These are phyloP conservation scores for Microtus richardsoni DNA, from an alignment of 2,113 vertebrate species.

Conservation along the genomic window DNA sequence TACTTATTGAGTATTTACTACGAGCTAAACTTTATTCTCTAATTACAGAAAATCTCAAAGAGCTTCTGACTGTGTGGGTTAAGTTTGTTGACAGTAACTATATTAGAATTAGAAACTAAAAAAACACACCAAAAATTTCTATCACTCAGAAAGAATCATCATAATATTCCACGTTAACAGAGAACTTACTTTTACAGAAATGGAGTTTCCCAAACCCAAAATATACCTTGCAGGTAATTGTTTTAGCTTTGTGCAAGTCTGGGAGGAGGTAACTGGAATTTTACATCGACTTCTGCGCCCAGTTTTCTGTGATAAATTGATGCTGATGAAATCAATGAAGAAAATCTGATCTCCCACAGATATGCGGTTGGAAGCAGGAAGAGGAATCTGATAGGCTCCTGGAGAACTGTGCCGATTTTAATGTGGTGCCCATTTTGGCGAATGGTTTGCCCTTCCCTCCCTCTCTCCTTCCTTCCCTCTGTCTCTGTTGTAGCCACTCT, in stretches of 20 bases:
- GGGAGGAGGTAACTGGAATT: not conserved
- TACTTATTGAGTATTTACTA: not conserved
- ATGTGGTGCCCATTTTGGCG: not conserved
- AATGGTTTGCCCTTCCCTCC: rapidly evolving
- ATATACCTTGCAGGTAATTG: not conserved
- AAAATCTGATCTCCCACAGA: not conserved
- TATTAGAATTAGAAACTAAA: not conserved
- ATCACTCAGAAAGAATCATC: not conserved
- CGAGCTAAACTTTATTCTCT: not conserved
- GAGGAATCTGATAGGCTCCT: not conserved
- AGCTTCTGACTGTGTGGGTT: not conserved
- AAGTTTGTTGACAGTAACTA: not conserved
- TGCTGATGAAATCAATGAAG: not conserved
- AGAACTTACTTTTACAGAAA: slow-evolving; percentile 3
- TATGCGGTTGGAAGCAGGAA: not conserved
- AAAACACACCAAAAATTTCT: not conserved
- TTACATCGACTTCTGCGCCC: not conserved
- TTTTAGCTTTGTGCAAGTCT: not conserved
- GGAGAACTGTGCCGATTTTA: not conserved
- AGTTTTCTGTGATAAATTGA: not conserved
- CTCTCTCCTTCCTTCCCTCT: not conserved
- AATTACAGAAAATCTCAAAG: not conserved
- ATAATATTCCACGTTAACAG: not conserved
- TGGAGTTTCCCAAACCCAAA: slow-evolving; percentile 30
- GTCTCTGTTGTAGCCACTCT: not conserved